phyloP scores from a whole-genome alignment of 2,797 vertebrate genomes.

The Anniella stebbinsi region DNA sequence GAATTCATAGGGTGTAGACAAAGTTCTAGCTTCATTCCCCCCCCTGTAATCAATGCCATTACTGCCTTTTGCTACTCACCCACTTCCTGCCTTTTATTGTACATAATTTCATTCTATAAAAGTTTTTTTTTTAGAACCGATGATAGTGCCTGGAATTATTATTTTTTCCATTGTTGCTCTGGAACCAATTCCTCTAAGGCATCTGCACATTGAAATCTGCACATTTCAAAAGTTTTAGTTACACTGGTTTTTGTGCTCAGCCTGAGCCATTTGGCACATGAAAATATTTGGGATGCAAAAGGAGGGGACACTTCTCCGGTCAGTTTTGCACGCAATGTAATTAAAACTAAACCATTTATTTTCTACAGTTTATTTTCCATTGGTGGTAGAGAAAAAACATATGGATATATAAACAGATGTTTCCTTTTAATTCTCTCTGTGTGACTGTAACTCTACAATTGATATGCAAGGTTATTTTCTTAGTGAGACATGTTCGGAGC shows the following conservation, averaged over 20 bases:
- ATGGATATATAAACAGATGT: conserved; percentile 65
- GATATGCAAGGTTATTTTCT: conserved; percentile 64
- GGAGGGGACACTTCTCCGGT: conserved; percentile 3
- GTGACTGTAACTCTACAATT: conserved; percentile 53
- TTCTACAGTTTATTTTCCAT: conserved; percentile 54
- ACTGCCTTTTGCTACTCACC: background rate
- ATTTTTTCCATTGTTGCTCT: conserved; percentile 39
- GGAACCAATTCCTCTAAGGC: conserved; percentile 30
- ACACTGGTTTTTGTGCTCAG: conserved; percentile 54
- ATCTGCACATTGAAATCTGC: conserved; percentile 46
- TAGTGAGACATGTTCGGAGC: conserved; percentile 30
- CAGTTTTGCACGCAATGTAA: conserved; percentile 42
- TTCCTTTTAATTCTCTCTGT: conserved; percentile 64
- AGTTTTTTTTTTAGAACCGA: conserved; percentile 7
- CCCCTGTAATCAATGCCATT: conserved; percentile 22
- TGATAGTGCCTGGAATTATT: conserved; percentile 42
- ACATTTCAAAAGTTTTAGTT: conserved; percentile 9
- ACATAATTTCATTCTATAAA: conserved; percentile 33
- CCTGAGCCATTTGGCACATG: conserved; percentile 41
- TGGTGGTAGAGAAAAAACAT: conserved; percentile 39
- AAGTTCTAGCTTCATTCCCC: conserved; percentile 1
- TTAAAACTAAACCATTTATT: conserved; percentile 59
- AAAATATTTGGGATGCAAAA: conserved; percentile 32
- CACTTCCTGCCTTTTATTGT: conserved; percentile 24
- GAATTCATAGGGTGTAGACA: background rate